Conservation (phyloP, 2,888 invertebrate species). For the Idaea dimidiata region DNA sequence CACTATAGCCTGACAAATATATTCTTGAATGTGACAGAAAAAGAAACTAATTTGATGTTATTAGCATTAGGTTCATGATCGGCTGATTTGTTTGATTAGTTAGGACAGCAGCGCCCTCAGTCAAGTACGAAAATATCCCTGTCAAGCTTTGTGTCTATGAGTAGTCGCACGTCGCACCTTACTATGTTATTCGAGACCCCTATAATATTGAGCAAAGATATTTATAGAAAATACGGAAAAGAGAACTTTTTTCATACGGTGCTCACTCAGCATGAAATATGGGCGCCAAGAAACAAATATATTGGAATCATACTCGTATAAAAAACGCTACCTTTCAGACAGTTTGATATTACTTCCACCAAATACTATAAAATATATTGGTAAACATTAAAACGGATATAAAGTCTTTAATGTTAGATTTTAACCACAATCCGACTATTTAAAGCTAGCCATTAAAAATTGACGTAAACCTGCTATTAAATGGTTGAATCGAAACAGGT, state of each 20-base stretch:
- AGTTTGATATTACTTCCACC: too few species aligned
- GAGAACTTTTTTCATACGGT: neutral
- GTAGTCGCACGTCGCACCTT: neutral
- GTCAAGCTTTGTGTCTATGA: neutral
- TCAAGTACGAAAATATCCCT: neutral
- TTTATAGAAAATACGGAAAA: neutral
- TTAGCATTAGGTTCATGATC: neutral
- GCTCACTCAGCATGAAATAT: too few species aligned
- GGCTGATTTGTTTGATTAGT: neutral
- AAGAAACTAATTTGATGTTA: neutral
- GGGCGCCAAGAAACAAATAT: too few species aligned
- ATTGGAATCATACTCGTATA: too few species aligned
- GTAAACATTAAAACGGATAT: slow-evolving; percentile 3
- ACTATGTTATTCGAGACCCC: neutral
- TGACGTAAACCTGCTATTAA: neutral
- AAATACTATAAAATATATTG: too few species aligned
- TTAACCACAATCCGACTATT: slow-evolving; percentile 28
- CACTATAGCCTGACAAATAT: slow-evolving; percentile 14
- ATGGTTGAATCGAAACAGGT: slow-evolving; percentile 35
- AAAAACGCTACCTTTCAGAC: too few species aligned
- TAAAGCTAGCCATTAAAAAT: slow-evolving; percentile 31
- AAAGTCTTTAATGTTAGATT: slow-evolving; percentile 15
- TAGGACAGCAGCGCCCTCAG: neutral
- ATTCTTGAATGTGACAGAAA: neutral
- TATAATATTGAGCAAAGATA: neutral